Evolutionary conservation across 2,797 vertebrate species (phyloP), one percentile per base, ranked within the genome.

Genomic region (Thaleichthys pacificus): DNA sequence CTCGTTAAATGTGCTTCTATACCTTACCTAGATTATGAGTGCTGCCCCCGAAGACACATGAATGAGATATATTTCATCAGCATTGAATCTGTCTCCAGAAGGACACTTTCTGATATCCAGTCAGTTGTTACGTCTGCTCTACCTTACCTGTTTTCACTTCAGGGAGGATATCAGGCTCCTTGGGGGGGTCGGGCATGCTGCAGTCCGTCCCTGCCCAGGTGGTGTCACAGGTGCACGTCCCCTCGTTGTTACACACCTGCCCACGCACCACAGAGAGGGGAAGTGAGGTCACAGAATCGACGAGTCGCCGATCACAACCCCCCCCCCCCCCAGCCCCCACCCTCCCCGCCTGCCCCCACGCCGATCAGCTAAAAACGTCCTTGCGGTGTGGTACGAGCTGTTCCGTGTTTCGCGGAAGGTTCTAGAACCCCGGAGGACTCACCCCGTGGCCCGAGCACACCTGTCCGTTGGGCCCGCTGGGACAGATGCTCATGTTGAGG

Each of bases 131-230:
- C 47, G 42, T 47, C 3, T 54, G 47, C 15, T 54, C 14, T 98
- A 97, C 97, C 95, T 96, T 97, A 74, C 96, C 95, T 91, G 94
- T 96, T 88, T 97, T 95, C 1, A 96, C 94, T 76, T 94, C 93
- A 56, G 91, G 87, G 24, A 42, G 9, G 9, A 90, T 79, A 56
- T 93, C 87, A 21, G 89, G 88, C 76, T 92, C 86, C 88, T 95
- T 97, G 71, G 96, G 89, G 9, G 96, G 97, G 87, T 99, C 97
- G 62, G 95, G 92, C 90, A 99, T 98, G 89, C 97, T 99, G 93
- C 98, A 99, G 91, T 99, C 97, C 64, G 97, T 99, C 57, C 98
- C 98, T 3, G 97, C 98, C 97, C 98, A 99, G 67, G 96, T 97
- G 76, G 89, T 87, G 82, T 96, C 93, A 86, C 98, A 99, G 83